Evolutionary conservation across 1,140 invertebrate genomes (phyloP), one percentile per base, ranked within the genome.

Genomic region (Drosophila arawakana): DNA sequence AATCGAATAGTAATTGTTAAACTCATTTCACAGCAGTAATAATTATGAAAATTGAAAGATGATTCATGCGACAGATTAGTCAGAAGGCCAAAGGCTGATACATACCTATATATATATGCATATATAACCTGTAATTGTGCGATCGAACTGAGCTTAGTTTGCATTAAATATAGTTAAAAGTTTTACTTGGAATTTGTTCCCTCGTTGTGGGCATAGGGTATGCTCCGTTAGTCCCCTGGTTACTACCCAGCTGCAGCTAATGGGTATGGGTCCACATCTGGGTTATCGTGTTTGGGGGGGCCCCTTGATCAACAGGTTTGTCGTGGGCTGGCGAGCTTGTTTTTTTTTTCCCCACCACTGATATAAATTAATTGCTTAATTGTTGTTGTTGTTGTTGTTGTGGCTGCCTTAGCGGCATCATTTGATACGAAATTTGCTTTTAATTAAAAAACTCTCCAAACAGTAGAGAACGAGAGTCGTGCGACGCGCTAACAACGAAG

Each of bases 331-430:
- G 34, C 68, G 67, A 73, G 77, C 80, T 76, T 76, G 57, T 80
- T 88, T 89, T 84, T 86, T 86, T 75, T 84, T 86, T 75, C 73
- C 83, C 83, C 84, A 70, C 83, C 55, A 60, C 71, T 78, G 73
- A 83, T 80, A 88, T 89, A 83, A 89, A 89, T 88, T 83, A 89
- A 88, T 89, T 88, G 84, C 80, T 89, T 89, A 88, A 89, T 88
- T 88, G 77, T 88, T 83, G 80, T 68, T 43, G 69, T 58, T 61
- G 66, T 61, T 57, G 63, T 72, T 67, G 75, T 72, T 84, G 66
- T 72, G 78, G 50, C 37, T 50, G 47, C 37, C 37, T 71, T 77
- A 57, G 80, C 76, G 76, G 83, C 83, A 74, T 73, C 67, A 76
- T 86, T 79, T 76, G 83, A 86, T 78, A 88, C 76, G 54, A 88